phyloP scores from a whole-genome alignment of 2,113 vertebrate genomes.

The Ibidorhyncha struthersii region DNA sequence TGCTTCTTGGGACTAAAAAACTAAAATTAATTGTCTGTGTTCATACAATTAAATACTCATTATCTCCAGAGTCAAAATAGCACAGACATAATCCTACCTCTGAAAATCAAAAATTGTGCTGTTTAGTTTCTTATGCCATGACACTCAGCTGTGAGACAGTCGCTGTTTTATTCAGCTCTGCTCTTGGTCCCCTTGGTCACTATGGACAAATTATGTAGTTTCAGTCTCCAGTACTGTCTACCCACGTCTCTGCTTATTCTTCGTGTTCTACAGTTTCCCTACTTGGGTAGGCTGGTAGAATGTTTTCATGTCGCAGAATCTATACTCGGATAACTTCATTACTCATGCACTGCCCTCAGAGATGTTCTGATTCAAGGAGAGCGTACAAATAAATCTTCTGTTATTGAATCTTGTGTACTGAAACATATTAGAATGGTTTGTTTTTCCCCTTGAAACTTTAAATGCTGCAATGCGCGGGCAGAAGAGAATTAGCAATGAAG shows the following conservation, averaged over 20 bases:
- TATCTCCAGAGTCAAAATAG: not conserved
- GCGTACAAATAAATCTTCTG: not conserved
- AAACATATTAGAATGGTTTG: not conserved
- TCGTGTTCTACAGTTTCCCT: not conserved
- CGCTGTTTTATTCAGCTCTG: not conserved
- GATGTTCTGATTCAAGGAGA: not conserved
- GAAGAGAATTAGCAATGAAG: not conserved
- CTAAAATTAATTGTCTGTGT: not conserved
- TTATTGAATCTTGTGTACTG: not conserved
- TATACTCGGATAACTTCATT: not conserved
- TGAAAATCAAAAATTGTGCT: not conserved
- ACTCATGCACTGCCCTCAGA: not conserved
- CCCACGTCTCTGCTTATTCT: not conserved
- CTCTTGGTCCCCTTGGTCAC: not conserved
- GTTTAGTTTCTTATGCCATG: not conserved
- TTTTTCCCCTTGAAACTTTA: not conserved
- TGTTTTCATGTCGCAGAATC: not conserved
- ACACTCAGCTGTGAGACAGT: not conserved
- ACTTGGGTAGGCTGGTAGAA: not conserved
- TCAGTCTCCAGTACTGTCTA: not conserved
- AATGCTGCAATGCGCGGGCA: not conserved
- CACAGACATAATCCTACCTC: not conserved
- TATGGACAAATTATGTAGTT: not conserved
- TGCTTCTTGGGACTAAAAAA: not conserved
- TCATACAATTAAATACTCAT: not conserved